A percentile compares a stretch with the other conserved stretches of the same genome.
These are phyloP conservation scores for Megaceryle alcyon DNA, from an alignment of 2,797 vertebrate genomes.

Conservation along the genomic window DNA sequence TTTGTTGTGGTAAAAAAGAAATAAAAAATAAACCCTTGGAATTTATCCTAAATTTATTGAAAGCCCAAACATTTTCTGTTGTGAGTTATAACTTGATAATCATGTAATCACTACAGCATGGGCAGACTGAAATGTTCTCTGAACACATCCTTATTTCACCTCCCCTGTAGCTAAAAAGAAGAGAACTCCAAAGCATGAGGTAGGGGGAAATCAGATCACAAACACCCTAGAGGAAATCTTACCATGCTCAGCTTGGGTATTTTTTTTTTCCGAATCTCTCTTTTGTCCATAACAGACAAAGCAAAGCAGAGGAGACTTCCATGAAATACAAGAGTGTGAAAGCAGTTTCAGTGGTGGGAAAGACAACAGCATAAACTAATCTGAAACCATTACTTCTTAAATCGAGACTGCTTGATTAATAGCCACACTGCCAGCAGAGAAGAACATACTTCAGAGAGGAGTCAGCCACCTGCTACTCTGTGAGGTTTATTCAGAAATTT, in stretches of 20 bases:
- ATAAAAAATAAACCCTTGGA: accelerated
- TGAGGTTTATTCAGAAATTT: not conserved
- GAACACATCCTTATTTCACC: not conserved
- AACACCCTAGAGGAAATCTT: not conserved
- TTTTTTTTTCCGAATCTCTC: not conserved
- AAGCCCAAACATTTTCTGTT: not conserved
- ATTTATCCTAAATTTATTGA: not conserved
- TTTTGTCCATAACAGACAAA: not conserved
- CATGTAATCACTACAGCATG: not conserved
- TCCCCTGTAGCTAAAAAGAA: not conserved
- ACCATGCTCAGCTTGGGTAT: not conserved
- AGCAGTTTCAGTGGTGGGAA: not conserved
- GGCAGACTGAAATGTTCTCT: not conserved
- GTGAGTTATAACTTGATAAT: not conserved
- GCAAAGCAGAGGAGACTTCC: not conserved
- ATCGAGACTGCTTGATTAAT: not conserved
- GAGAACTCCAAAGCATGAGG: not conserved
- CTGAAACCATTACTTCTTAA: not conserved
- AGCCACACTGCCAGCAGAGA: not conserved
- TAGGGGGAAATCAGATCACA: not conserved
- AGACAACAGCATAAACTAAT: not conserved
- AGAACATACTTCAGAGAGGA: not conserved
- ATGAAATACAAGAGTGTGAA: not conserved
- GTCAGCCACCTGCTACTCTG: not conserved
- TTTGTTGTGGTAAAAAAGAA: not conserved